Evolutionary conservation across 2,113 vertebrate species (phyloP).

Genomic region (Dendropsophus ebraccatus): DNA sequence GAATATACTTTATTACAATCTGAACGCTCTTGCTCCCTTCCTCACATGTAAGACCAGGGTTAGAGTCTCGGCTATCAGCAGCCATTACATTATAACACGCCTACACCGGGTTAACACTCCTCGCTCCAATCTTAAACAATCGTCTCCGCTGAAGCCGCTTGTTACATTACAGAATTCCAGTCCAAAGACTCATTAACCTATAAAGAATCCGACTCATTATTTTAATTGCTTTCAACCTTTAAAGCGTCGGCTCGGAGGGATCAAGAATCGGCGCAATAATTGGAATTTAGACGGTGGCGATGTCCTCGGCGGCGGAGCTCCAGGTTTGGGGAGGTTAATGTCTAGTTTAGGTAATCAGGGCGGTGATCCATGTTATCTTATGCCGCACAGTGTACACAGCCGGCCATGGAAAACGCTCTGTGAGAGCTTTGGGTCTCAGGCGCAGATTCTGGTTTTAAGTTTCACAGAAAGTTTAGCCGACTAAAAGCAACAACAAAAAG

Average conservation of each 20-base stretch:
- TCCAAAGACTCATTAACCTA: slow-evolving; percentile 18
- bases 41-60: not conserved
- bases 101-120: not conserved
- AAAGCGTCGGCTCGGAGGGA: slow-evolving; percentile 21
- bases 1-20: no score
- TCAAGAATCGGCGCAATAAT: slow-evolving; percentile 32
- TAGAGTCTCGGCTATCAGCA: not conserved
- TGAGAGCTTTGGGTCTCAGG: not conserved
- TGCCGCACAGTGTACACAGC: not conserved
- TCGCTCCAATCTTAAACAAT: not conserved
- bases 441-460: not conserved
- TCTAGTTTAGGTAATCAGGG: slow-evolving; percentile 11
- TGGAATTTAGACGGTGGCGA: slow-evolving; percentile 17
- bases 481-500: no score
- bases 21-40: not conserved
- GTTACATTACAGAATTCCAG: not conserved
- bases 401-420: not conserved
- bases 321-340: slow-evolving; percentile 37
- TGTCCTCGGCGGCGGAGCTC: not conserved
- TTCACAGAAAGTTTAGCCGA: not conserved
- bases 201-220: slow-evolving; percentile 29
- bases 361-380: not conserved
- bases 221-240: slow-evolving; percentile 48
- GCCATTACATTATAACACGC: not conserved
- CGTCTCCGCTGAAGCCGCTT: not conserved